These are phyloP conservation scores for Rhipidura dahli DNA, from an alignment of 2,113 vertebrate genomes.

Conservation along the genomic window DNA sequence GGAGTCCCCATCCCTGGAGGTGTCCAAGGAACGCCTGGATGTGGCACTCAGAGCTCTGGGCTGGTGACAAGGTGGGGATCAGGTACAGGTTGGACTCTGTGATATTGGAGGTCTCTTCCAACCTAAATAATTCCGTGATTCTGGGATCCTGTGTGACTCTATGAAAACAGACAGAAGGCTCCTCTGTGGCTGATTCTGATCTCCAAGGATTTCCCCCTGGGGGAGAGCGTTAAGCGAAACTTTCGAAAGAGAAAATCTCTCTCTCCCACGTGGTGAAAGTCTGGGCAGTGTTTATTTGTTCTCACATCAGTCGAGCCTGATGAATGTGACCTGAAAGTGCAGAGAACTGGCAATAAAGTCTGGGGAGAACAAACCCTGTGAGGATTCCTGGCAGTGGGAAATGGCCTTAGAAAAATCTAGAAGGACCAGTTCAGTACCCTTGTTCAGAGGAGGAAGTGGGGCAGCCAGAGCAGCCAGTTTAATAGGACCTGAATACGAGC, in stretches of 20 bases:
- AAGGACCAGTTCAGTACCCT: not conserved
- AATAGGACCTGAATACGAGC: not conserved
- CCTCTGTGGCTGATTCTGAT: not conserved
- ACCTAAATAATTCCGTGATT: accelerated
- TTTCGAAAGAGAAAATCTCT: not conserved
- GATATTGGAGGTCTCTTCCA: not conserved
- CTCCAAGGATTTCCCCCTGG: not conserved
- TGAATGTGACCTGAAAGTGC: not conserved
- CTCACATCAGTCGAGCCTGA: not conserved
- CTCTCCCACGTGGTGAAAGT: not conserved
- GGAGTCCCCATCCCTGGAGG: not conserved
- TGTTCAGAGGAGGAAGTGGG: not conserved
- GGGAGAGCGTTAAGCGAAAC: not conserved
- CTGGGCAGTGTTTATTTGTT: not conserved
- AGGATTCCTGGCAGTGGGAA: not conserved
- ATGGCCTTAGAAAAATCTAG: not conserved
- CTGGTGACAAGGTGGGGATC: not conserved
- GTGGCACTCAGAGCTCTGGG: not conserved
- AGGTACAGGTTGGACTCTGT: accelerated
- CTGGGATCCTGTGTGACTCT: not conserved
- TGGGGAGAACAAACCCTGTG: not conserved
- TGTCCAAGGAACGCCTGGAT: accelerated
- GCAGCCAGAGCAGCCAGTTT: not conserved
- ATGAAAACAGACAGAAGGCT: not conserved
- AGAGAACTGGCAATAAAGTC: not conserved